phyloP scores from a whole-genome alignment of 1,140 invertebrate genomes.

The Drosophila nigrodunni region DNA sequence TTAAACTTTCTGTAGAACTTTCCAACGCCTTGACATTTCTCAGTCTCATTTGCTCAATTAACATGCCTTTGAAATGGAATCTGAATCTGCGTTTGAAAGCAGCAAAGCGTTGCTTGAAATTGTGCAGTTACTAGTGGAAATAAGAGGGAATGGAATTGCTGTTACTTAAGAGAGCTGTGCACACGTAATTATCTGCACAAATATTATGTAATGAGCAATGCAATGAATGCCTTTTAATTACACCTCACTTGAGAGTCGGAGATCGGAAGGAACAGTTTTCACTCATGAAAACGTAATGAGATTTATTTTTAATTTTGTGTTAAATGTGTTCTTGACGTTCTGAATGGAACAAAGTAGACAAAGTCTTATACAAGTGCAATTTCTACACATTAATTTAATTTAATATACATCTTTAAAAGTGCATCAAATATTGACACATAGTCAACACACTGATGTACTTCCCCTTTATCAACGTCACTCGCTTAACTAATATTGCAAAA shows the following conservation, averaged over 20 bases:
- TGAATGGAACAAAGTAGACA: conserved; percentile 28
- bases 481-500: conserved; percentile 5
- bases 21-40: conserved; percentile 45
- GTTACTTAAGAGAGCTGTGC: conserved; percentile 36
- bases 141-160: background rate
- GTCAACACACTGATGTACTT: no score
- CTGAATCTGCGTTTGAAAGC: conserved; percentile 42
- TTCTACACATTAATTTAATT: no score
- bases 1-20: conserved; percentile 3
- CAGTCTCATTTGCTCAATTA: conserved; percentile 62
- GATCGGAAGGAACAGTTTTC: conserved; percentile 42
- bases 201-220: conserved; percentile 77
- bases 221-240: conserved; percentile 75
- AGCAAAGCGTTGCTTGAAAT: conserved; percentile 19
- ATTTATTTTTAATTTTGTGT: conserved; percentile 33
- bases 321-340: conserved; percentile 17
- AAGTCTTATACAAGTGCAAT: background rate
- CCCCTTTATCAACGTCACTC: conserved; percentile 4
- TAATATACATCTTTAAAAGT: conserved; percentile 1
- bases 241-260: conserved; percentile 17
- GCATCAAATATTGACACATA: conserved; percentile 1
- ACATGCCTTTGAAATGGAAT: conserved; percentile 72
- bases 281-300: conserved; percentile 55
- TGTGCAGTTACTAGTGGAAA: background rate
- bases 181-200: conserved; percentile 76